phyloP scores from a whole-genome alignment of 1,140 invertebrate genomes.

The Pantala flavescens region DNA sequence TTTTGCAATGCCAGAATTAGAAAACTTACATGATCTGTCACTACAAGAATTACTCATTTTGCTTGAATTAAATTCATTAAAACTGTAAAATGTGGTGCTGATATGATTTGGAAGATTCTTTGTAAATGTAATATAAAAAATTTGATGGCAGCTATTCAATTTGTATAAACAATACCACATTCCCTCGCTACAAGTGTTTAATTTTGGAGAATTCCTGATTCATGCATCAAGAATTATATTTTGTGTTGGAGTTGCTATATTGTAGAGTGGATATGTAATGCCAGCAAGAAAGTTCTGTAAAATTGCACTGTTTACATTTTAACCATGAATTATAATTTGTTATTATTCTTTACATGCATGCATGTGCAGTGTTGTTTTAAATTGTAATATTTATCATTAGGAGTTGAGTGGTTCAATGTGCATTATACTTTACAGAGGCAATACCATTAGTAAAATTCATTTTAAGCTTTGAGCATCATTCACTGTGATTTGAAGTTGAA shows the following conservation, averaged over 20 bases:
- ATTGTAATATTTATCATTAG: background rate
- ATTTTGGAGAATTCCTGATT: no score
- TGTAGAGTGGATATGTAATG: background rate
- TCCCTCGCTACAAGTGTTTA: no score
- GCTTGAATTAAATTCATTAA: no score
- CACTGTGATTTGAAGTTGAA: background rate
- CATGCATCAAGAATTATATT: no score
- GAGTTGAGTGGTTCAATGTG: background rate
- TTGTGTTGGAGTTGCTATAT: background rate
- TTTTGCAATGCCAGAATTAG: no score
- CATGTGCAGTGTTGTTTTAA: constrained; percentile 9
- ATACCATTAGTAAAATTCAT: background rate
- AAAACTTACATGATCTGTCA: no score
- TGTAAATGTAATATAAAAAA: no score
- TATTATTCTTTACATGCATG: background rate
- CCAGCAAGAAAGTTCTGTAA: background rate
- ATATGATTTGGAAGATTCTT: no score
- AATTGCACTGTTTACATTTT: background rate
- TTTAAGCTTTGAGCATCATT: background rate
- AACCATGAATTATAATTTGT: background rate
- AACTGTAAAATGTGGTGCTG: no score
- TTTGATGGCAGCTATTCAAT: no score
- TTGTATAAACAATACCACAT: no score
- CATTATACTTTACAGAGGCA: background rate
- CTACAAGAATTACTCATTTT: no score